A percentile compares a stretch with the other conserved stretches of the same genome.
phyloP scores from a whole-genome alignment of 2,797 vertebrate genomes.

The Coranthus polyacanthus region DNA sequence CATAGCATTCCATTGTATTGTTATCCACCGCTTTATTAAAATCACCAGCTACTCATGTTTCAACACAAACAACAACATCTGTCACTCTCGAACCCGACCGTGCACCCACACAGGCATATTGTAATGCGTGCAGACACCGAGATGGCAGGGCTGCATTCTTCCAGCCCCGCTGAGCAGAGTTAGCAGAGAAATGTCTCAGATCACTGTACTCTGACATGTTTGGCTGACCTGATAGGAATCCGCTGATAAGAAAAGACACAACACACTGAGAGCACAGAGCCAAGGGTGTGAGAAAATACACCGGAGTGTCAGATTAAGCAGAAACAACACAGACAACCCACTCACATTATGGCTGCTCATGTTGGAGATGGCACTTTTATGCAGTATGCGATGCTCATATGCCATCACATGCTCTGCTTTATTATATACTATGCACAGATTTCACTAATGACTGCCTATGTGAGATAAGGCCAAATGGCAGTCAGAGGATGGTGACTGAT shows the following conservation, averaged over 20 bases:
- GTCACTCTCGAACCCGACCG: background rate
- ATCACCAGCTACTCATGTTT: conserved; percentile 4
- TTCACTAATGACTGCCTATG: conserved; percentile 25
- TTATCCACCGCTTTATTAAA: conserved; percentile 5
- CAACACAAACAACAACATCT: conserved; percentile 23
- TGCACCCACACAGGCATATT: conserved; percentile 15
- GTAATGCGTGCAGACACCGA: conserved; percentile 40
- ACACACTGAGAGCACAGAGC: conserved; percentile 21
- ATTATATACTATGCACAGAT: background rate
- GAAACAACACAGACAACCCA: conserved; percentile 40
- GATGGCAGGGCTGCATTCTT: conserved; percentile 61
- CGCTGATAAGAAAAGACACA: conserved; percentile 63
- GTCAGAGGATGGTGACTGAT: conserved; percentile 50
- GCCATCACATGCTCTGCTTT: background rate
- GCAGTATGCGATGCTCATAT: background rate
- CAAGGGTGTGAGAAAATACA: conserved; percentile 43
- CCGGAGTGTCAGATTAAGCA: conserved; percentile 30
- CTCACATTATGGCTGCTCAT: conserved; percentile 1
- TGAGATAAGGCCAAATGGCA: conserved; percentile 47
- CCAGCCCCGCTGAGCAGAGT: conserved; percentile 46
- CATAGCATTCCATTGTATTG: background rate
- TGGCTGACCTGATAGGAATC: conserved; percentile 75
- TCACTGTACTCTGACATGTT: conserved; percentile 70
- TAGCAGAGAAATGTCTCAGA: conserved; percentile 67
- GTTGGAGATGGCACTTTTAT: background rate